These are phyloP conservation scores for Lacanobia wlatinum DNA, from an alignment of 2,888 invertebrate species.

Conservation along the genomic window DNA sequence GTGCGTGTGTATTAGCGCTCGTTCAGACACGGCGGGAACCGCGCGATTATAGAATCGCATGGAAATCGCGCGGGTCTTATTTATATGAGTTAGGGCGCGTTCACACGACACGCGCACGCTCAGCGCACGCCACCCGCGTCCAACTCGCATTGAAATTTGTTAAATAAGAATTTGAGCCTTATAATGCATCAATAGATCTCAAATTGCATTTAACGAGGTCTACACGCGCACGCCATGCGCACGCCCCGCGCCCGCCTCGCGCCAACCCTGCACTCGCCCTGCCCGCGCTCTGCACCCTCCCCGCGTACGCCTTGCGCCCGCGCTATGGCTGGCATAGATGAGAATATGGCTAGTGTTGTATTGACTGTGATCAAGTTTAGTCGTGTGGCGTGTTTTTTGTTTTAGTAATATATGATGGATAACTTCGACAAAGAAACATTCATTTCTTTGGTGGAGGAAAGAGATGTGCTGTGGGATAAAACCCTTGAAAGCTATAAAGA, in stretches of 20 bases:
- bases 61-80: too few relatives aligned
- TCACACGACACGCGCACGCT: too few relatives aligned
- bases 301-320: slow-evolving; percentile 36
- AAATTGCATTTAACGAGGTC: slow-evolving; percentile 22
- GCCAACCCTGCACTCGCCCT: slow-evolving; percentile 18
- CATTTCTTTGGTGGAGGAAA: slow-evolving; percentile 41
- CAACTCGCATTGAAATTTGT: too few relatives aligned
- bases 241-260: slow-evolving; percentile 1
- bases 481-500: slow-evolving; percentile 3
- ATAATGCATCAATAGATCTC: slow-evolving; percentile 27
- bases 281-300: slow-evolving; percentile 12
- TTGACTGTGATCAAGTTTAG: slow-evolving; percentile 30
- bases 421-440: slow-evolving; percentile 34
- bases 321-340: slow-evolving; percentile 38
- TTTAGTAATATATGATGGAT: slow-evolving; percentile 38
- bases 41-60: too few relatives aligned
- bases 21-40: too few relatives aligned
- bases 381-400: slow-evolving; percentile 28
- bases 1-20: slow-evolving; percentile 13
- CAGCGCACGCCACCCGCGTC: too few relatives aligned
- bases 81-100: too few relatives aligned
- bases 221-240: slow-evolving; percentile 18
- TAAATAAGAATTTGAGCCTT: too few relatives aligned
- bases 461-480: slow-evolving; percentile 11
- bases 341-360: slow-evolving; percentile 18